Conservation (phyloP, 2,888 invertebrate species). For the Phaonia tiefii region DNA sequence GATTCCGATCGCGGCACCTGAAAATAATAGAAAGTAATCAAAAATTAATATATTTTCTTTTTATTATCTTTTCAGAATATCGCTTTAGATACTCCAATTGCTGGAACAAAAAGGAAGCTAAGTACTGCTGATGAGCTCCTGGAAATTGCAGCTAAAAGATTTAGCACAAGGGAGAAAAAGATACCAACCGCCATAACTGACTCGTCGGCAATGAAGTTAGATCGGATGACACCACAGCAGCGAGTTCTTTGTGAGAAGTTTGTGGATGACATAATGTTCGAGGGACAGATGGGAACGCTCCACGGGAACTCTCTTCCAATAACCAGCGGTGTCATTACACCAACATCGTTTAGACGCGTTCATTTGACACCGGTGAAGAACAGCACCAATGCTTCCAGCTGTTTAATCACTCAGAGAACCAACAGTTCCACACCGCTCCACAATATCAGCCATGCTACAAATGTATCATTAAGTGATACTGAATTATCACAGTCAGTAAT, state of each 20-base stretch:
- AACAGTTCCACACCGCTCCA: neutral
- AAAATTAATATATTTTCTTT: slow-evolving; percentile 13
- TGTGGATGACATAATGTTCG: too few species aligned
- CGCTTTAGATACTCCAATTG: neutral
- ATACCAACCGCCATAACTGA: slow-evolving; percentile 13
- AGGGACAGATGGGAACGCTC: too few species aligned
- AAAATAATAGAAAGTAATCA: too few species aligned
- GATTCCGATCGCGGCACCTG: slow-evolving; percentile 35
- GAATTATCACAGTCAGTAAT: neutral
- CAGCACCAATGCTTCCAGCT: neutral
- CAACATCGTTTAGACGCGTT: neutral
- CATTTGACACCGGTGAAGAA: neutral
- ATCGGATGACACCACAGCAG: slow-evolving; percentile 19
- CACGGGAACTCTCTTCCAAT: too few species aligned
- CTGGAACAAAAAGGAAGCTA: slow-evolving; percentile 3
- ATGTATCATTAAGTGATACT: slow-evolving; percentile 3
- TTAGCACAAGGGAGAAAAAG: slow-evolving; percentile 9
- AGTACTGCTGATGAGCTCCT: neutral
- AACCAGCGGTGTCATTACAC: neutral
- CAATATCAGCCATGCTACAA: neutral
- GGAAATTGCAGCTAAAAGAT: slow-evolving; percentile 2
- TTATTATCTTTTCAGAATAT: slow-evolving; percentile 13
- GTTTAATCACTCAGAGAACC: neutral
- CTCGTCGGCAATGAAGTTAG: slow-evolving; percentile 7
- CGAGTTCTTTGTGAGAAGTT: too few species aligned